phyloP scores from a whole-genome alignment of 23 tunicate genomes.

The Corella eumyota region DNA sequence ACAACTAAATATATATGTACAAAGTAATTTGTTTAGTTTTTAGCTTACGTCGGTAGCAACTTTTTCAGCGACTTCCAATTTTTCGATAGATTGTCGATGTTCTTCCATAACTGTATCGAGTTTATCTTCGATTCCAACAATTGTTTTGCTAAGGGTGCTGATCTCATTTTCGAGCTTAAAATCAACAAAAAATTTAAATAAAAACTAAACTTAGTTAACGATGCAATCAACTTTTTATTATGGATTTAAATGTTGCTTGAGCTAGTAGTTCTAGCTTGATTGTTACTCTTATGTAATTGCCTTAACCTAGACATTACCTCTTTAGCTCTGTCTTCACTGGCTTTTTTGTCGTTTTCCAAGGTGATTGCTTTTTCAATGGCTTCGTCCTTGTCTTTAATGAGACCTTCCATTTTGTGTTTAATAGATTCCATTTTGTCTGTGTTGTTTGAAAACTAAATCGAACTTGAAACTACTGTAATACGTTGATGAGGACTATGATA shows the following conservation, averaged over 20 bases:
- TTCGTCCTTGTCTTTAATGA: constrained; percentile 91
- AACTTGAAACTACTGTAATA: too few species aligned
- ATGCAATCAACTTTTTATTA: neutral
- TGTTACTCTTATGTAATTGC: too few species aligned
- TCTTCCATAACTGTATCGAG: constrained; percentile 82
- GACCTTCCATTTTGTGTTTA: constrained; percentile 96
- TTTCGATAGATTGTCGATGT: constrained; percentile 67
- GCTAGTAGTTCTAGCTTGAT: neutral
- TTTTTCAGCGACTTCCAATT: constrained; percentile 88
- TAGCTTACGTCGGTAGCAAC: constrained; percentile 76
- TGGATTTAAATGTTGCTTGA: neutral
- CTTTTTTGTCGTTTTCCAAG: constrained; percentile 76
- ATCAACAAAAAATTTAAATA: neutral
- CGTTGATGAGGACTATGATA: too few species aligned
- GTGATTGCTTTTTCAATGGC: constrained; percentile 79
- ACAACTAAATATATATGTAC: too few species aligned
- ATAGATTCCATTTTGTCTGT: constrained; percentile 84
- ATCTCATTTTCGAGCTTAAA: constrained; percentile 74
- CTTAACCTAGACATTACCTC: constrained; percentile 29
- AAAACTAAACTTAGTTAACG: neutral
- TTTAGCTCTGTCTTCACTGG: constrained; percentile 48
- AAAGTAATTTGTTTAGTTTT: too few species aligned
- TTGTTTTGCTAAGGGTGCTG: constrained; percentile 45
- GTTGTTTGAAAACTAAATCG: constrained; percentile 1
- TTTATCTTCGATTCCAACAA: constrained; percentile 69